A percentile compares a stretch with the other conserved stretches of the same genome.
Conservation (phyloP, 2,888 invertebrate species). For the Caenorhabditis japonica region DNA sequence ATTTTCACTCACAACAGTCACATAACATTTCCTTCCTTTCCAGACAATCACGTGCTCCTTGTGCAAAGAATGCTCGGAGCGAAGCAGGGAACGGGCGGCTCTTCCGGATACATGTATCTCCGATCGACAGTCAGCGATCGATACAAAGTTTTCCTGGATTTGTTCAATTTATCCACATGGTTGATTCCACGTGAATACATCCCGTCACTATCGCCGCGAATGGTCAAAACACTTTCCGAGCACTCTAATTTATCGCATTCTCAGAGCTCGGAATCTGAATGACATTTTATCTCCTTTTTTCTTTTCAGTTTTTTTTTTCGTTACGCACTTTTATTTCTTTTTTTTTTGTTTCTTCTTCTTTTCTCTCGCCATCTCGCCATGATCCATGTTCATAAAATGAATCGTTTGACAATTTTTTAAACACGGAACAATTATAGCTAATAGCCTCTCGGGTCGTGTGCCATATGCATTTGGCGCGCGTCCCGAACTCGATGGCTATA, state of each 20-base stretch:
- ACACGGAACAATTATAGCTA: no score
- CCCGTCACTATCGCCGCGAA: slow-evolving; percentile 87
- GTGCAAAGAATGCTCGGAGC: slow-evolving; percentile 99
- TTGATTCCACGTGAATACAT: slow-evolving; percentile 91
- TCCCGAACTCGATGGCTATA: no score
- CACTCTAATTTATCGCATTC: slow-evolving; percentile 66
- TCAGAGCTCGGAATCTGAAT: slow-evolving; percentile 44
- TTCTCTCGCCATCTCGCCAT: slow-evolving; percentile 3
- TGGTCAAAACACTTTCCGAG: slow-evolving; percentile 80
- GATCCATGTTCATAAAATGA: slow-evolving; percentile 41
- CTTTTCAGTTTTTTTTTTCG: no score
- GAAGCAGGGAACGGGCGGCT: slow-evolving; percentile 96
- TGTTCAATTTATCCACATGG: slow-evolving; percentile 97
- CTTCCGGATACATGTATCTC: slow-evolving; percentile 96
- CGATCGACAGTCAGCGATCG: slow-evolving; percentile 97
- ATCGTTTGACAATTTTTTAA: slow-evolving; percentile 2
- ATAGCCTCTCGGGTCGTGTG: no score
- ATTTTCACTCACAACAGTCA: no score
- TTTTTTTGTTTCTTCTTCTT: slow-evolving; percentile 2
- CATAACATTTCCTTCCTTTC: no score
- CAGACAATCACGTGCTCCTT: slow-evolving; percentile 97
- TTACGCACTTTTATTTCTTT: background rate
- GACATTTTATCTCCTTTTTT: background rate
- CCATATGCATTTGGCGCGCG: no score
- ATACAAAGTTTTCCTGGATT: slow-evolving; percentile 96